A percentile compares a stretch with the other conserved stretches of the same genome.
phyloP scores from a whole-genome alignment of 1,140 invertebrate genomes.

The Listronotus bonariensis region DNA sequence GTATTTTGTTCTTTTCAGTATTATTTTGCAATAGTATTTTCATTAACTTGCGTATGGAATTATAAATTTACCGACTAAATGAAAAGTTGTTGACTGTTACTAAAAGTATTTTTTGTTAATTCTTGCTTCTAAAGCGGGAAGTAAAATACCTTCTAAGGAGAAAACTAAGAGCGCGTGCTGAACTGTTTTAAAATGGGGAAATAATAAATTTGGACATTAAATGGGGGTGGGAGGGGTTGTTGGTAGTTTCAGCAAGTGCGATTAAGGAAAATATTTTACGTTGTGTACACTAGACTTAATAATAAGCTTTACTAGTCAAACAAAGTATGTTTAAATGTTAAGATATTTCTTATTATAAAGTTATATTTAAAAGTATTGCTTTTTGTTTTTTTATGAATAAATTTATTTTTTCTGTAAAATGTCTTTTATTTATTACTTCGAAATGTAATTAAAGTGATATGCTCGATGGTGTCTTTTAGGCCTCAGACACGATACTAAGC shows the following conservation, averaged over 20 bases:
- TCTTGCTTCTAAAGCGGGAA: not conserved
- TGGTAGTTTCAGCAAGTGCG: not conserved
- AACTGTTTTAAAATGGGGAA: not conserved
- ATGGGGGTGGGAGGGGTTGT: not conserved
- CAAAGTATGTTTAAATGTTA: constrained; percentile 38
- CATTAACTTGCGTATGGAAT: not conserved
- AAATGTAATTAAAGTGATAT: too few relatives aligned
- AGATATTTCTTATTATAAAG: constrained; percentile 37
- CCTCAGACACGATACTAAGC: too few relatives aligned
- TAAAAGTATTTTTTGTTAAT: constrained; percentile 14
- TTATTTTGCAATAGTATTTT: too few relatives aligned
- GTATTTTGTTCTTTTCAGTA: too few relatives aligned
- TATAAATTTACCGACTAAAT: not conserved
- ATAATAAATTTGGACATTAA: not conserved
- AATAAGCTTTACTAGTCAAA: constrained; percentile 39
- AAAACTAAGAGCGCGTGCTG: not conserved
- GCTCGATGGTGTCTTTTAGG: too few relatives aligned
- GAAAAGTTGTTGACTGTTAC: constrained; percentile 11
- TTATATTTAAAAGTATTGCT: constrained; percentile 34
- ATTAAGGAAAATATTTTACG: constrained; percentile 25
- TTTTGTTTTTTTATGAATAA: constrained; percentile 40
- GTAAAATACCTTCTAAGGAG: constrained; percentile 3
- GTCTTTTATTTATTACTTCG: constrained; percentile 1
- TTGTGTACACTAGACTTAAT: constrained; percentile 35
- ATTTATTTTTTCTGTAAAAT: constrained; percentile 36